Percentiles rank a stretch among this genome's conserved stretches.
Evolutionary conservation across 1,140 invertebrate genomes (phyloP).

Genomic region (Chlorops oryzae): DNA sequence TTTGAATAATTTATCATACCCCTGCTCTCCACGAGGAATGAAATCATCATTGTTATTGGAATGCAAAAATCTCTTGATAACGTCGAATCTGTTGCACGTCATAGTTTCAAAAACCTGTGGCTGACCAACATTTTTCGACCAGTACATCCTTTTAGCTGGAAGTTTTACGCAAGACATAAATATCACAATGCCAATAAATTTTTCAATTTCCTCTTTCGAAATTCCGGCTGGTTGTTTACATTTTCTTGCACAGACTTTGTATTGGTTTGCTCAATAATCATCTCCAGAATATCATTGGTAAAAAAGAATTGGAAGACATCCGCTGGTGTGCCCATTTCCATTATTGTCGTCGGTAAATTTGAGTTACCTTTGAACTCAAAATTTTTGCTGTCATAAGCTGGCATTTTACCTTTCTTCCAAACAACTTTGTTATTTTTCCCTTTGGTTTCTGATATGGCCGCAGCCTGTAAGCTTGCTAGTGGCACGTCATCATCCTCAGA

Average conservation of each 20-base stretch:
- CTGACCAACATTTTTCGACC: conserved; percentile 21
- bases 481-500: too few species aligned
- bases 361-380: conserved; percentile 10
- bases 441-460: too few species aligned
- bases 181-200: conserved; percentile 27
- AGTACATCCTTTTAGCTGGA: conserved; percentile 23
- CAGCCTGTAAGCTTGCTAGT: too few species aligned
- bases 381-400: too few species aligned
- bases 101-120: conserved; percentile 22
- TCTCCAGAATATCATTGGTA: conserved; percentile 18
- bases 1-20: too few species aligned
- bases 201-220: conserved; percentile 25
- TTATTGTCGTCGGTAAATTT: conserved; percentile 11
- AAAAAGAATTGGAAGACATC: conserved; percentile 21
- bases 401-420: too few species aligned
- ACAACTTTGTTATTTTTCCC: too few species aligned
- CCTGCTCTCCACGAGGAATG: too few species aligned
- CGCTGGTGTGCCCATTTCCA: conserved; percentile 11
- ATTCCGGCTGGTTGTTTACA: conserved; percentile 19
- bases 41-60: too few species aligned
- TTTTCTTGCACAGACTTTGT: conserved; percentile 15
- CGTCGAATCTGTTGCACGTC: conserved; percentile 28
- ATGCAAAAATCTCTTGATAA: too few species aligned
- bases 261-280: conserved; percentile 14
- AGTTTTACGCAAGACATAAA: conserved; percentile 24